Base-by-base conservation (phyloP, 2,888 invertebrate species). In the Neoascia interrupta region DNA sequence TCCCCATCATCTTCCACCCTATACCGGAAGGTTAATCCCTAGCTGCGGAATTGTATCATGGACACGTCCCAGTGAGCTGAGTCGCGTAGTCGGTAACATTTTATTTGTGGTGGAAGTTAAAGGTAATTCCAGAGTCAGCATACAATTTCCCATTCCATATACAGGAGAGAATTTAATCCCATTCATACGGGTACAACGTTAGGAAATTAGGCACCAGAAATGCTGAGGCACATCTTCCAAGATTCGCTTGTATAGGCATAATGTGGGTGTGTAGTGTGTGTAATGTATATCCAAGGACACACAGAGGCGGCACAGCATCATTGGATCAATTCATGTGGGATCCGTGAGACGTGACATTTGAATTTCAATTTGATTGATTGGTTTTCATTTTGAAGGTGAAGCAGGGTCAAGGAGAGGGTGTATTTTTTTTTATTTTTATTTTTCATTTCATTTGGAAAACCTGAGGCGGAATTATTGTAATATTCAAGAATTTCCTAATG, bases 341-440 rank as follows among this genome's bases (percentile, higher is more conserved):
- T n/a, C 18, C 10, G 26, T 36, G 31, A n/a, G 64, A 66, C 66
- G 66, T 66, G 66, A 66, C 66, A 66, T 56, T 64, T 53, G 63
- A 64, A 64, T 64, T 66, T 54, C 66, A 66, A 45, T 47, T 54
- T 66, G 66, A 66, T 66, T 66, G 45, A 66, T 66, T 66, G 54
- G 34, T 53, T 64, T 63, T 51, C 28, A 8, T 37, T 37, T 16
- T 6, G 13, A 11, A 0, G 13, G 10, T 13, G 21, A 19, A 18
- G 49, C 13, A 0, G 4, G 3, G 10, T 47, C 37, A 36, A 10
- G 18, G 16, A 23, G n/a, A n/a, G n/a, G n/a, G n/a, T n/a, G n/a
- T 26, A 26, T 26, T 26, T 26, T 8, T 26, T 26, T 26, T 8
- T 8, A 26, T 26, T 26, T 26, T 26, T 39, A 41, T 39, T 56